Conservation (phyloP, 1,140 invertebrate species). For the Drosophila quadrilineata region DNA sequence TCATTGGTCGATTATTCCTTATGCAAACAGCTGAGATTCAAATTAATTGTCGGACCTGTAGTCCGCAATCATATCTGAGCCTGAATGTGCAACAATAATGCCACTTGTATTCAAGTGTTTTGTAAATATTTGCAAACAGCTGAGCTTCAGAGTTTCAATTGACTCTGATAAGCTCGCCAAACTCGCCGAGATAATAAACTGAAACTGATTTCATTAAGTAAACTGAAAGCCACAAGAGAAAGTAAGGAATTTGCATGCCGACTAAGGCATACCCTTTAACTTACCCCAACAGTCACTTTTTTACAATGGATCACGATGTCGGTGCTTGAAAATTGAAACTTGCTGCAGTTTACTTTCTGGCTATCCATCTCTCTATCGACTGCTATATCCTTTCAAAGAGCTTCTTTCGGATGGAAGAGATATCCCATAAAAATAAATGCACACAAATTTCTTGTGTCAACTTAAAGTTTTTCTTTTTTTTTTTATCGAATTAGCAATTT, state of each 20-base stretch:
- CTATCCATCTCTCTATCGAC: background rate
- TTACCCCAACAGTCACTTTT: no score
- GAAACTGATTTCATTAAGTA: conserved; percentile 43
- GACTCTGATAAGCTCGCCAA: conserved; percentile 35
- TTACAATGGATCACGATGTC: no score
- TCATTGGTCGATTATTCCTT: conserved; percentile 12
- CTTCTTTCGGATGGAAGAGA: background rate
- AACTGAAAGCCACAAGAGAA: background rate
- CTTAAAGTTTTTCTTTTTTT: conserved; percentile 53
- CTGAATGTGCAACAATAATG: background rate
- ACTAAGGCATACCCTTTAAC: no score
- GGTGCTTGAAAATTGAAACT: no score
- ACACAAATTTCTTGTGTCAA: conserved; percentile 69
- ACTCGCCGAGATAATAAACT: conserved; percentile 33
- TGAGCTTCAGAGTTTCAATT: conserved; percentile 13
- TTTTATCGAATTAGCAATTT: conserved; percentile 49
- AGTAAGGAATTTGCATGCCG: no score
- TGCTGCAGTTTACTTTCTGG: no score
- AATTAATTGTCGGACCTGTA: background rate
- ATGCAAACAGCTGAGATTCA: conserved; percentile 12
- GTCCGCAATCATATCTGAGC: background rate
- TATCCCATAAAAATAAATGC: conserved; percentile 60
- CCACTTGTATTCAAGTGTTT: conserved; percentile 36
- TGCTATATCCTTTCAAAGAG: background rate
- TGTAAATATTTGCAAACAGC: conserved; percentile 50